Evolutionary conservation across 2,113 vertebrate genomes (phyloP), one percentile per base, ranked within the genome.

Genomic region (Pluvianellus socialis): DNA sequence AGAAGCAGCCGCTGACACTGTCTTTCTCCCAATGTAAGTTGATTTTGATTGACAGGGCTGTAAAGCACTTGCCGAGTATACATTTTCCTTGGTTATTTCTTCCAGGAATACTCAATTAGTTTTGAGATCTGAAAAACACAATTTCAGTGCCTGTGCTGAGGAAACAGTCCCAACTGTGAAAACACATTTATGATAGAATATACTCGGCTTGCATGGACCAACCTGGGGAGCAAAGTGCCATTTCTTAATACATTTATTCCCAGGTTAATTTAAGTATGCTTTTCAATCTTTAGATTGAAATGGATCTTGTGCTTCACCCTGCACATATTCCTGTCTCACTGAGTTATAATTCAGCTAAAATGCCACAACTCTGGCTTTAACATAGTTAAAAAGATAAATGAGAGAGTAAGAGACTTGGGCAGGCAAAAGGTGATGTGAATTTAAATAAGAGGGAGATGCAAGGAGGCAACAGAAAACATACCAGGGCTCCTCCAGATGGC

Each of bases 31-130:
- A 26, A 4, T 40, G 44, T 65, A 61, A 44, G 24, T 44, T 61
- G 58, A 52, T 94, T 91, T 92, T 88, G 90, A 96, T 66, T 94
- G 94, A 85, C 93, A 70, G 55, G 49, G 28, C 77, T 91, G 32
- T 73, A 79, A 90, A 91, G 42, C 53, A 38, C 32, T 92, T 89
- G 52, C 75, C 5, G 4, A 86, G 82, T 76, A 62, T 15, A 73
- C 27, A 30, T 88, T 90, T 82, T 87, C 40, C 40, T 61, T 65
- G 16, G 30, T 92, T 90, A 56, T 72, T 91, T 90, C 62, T 93
- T 91, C 77, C 87, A 93, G 66, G 77, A 91, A 82, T 66, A 66
- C 14, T 81, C 44, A 87, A 44, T 84, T 77, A 71, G 28, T 59
- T 91, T 49, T 65, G 76, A 79, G 47, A 75, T 52, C 24, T 89